These are phyloP conservation scores for Noctua janthina DNA, from an alignment of 2,888 invertebrate species.

Conservation along the genomic window DNA sequence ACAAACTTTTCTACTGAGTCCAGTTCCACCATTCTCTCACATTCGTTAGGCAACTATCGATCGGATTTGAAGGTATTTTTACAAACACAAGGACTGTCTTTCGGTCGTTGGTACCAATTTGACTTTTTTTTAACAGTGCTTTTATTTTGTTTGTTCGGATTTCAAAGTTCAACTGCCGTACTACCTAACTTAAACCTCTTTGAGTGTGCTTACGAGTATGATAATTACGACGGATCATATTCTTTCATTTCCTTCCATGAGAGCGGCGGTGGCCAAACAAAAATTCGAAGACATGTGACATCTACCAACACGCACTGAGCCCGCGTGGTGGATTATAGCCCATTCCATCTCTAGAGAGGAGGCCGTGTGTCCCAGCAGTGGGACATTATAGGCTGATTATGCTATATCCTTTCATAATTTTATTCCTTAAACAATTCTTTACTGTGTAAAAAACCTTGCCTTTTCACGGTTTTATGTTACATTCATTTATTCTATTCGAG, in stretches of 20 bases:
- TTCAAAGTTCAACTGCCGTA: neutral
- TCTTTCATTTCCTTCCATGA: neutral
- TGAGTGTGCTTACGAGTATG: neutral
- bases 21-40: neutral
- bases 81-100: neutral
- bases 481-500: neutral
- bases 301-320: too few species aligned
- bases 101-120: neutral
- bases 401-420: neutral
- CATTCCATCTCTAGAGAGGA: too few species aligned
- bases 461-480: neutral
- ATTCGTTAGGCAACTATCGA: constrained; percentile 22
- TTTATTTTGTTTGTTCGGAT: neutral
- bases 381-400: too few species aligned
- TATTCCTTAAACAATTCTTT: neutral
- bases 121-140: neutral
- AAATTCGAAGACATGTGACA: too few species aligned
- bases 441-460: neutral
- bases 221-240: neutral
- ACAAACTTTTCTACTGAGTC: neutral
- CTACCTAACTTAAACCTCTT: neutral
- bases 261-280: too few species aligned
- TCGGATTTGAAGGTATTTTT: neutral
- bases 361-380: too few species aligned
- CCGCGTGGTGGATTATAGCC: too few species aligned